A percentile compares a stretch with the other conserved stretches of the same genome.
These are phyloP conservation scores for Cepaea hortensis DNA, from an alignment of 2,888 invertebrate species.

Conservation along the genomic window DNA sequence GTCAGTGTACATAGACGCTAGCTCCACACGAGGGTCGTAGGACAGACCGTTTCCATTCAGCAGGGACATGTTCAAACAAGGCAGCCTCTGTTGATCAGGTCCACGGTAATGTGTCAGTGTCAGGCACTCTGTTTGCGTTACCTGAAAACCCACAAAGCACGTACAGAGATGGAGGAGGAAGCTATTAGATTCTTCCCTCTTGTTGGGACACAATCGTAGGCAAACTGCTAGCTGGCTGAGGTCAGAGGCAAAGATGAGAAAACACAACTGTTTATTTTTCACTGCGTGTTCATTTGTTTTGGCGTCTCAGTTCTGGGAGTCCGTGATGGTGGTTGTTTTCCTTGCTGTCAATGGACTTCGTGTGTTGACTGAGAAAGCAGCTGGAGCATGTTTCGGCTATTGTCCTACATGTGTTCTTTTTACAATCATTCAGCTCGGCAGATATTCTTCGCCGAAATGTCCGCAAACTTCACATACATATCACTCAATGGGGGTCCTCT, in stretches of 20 bases:
- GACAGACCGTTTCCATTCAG: not conserved
- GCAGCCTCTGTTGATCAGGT: not conserved
- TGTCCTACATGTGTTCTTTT: too few relatives aligned
- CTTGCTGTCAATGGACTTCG: not conserved
- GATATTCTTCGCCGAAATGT: too few relatives aligned
- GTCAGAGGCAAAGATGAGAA: not conserved
- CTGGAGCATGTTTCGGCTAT: too few relatives aligned
- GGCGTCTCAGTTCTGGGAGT: not conserved
- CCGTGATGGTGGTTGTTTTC: not conserved
- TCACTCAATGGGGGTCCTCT: too few relatives aligned
- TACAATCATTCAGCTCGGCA: too few relatives aligned
- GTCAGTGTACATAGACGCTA: not conserved
- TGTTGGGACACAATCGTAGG: conserved; percentile 4
- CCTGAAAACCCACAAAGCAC: not conserved
- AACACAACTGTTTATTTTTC: conserved; percentile 21
- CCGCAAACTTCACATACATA: too few relatives aligned
- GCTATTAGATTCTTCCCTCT: not conserved
- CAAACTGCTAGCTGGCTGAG: not conserved
- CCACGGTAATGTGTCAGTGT: not conserved
- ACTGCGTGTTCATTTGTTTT: not conserved
- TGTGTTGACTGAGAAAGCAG: too few relatives aligned
- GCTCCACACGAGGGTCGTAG: not conserved
- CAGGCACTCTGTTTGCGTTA: conserved; percentile 16
- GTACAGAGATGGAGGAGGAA: not conserved
- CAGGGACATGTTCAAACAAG: not conserved